Percentiles rank a stretch among this genome's conserved stretches.
Evolutionary conservation across 2,797 vertebrate genomes (phyloP).

Genomic region (Cirrhinus molitorella): DNA sequence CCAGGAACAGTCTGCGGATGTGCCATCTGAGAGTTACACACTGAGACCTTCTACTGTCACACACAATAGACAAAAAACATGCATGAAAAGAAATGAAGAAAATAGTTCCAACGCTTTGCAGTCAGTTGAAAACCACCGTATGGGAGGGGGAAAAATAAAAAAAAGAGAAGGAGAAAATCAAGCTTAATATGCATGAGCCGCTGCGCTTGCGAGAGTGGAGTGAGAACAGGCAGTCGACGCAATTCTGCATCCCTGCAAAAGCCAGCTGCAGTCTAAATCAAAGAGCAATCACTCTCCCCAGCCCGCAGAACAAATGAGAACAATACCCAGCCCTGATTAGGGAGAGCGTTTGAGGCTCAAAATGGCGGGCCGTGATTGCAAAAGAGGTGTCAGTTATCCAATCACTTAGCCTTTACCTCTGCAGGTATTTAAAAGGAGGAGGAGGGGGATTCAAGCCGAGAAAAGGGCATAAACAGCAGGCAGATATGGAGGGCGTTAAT

Average conservation of each 20-base stretch:
- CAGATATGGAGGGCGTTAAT: constrained; percentile 46
- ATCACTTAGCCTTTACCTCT: constrained; percentile 58
- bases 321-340: constrained; percentile 59
- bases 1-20: neutral
- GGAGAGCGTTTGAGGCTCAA: constrained; percentile 28
- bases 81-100: neutral
- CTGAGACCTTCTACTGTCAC: neutral
- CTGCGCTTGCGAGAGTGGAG: neutral
- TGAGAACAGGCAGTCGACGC: neutral
- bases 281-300: constrained; percentile 56
- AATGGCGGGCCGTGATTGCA: constrained; percentile 55
- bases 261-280: constrained; percentile 49
- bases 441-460: constrained; percentile 27
- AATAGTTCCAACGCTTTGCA: neutral
- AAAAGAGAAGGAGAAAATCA: neutral
- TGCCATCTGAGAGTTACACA: neutral
- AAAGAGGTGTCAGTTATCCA: constrained; percentile 58
- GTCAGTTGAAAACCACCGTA: neutral
- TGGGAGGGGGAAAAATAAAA: too few relatives aligned
- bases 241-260: constrained; percentile 15
- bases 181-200: constrained; percentile 24
- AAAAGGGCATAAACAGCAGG: constrained; percentile 46
- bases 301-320: constrained; percentile 44
- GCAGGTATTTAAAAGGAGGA: constrained; percentile 44
- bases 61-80: neutral